Conservation (phyloP, 2,113 vertebrate genomes). For the Amia ocellicauda region DNA sequence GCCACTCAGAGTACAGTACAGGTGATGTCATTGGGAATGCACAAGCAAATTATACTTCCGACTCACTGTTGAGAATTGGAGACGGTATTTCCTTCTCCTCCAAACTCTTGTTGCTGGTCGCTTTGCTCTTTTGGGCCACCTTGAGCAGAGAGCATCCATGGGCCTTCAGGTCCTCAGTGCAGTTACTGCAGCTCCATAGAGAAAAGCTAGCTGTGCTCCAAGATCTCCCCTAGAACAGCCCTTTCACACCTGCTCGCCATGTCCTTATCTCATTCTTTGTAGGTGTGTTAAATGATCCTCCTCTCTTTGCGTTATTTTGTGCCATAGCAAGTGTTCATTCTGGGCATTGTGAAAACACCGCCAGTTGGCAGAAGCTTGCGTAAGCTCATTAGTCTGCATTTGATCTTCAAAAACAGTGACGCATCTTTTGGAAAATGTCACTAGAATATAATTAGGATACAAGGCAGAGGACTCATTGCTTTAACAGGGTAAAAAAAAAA, state of each 20-base stretch:
- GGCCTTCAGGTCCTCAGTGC: too few species aligned
- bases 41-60: too few species aligned
- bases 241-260: background rate
- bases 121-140: background rate
- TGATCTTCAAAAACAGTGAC: background rate
- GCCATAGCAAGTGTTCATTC: background rate
- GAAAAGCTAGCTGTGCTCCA: background rate
- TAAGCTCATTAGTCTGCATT: background rate
- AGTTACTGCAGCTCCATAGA: background rate
- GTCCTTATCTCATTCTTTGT: background rate
- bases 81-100: too few species aligned
- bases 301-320: background rate
- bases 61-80: too few species aligned
- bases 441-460: conserved; percentile 1
- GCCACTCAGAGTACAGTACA: too few species aligned
- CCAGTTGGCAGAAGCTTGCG: background rate
- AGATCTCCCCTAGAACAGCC: background rate
- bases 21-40: too few species aligned
- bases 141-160: background rate
- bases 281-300: background rate
- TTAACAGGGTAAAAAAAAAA: background rate
- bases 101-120: too few species aligned
- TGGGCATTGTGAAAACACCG: background rate
- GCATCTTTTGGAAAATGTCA: background rate
- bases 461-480: background rate